Evolutionary conservation across 2,888 invertebrate species (phyloP), one percentile per base, ranked within the genome.

Genomic region (Drosophila infuscata): DNA sequence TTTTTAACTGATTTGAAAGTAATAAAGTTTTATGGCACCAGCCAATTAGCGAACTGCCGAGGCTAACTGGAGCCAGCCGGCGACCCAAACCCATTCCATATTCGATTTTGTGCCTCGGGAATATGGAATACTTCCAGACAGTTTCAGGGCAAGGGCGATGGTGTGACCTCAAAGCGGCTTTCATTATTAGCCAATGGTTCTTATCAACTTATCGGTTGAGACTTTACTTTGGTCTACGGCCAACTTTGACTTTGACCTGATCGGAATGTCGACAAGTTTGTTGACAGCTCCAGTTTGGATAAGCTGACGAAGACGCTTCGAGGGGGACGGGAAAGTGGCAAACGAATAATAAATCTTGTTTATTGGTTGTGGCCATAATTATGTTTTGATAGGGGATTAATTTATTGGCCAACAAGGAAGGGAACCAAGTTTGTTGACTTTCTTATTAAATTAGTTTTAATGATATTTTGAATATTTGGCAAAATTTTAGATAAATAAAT

Each of bases 21-120:
- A 82, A 77, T 79, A 87, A 89, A 87, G 80, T 85, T 85, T 84
- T 66, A 77, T 70, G 72, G 72, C 77, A 84, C 82, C 88, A 89
- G 60, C 79, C 89, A 87, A 85, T 85, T 89, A 89, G 88, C 69
- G 60, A 79, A 77, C 79, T 70, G 64, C 51, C 35, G 62, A 56
- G 77, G 73, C 81, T 64, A 62, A 79, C 66, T 70, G 79, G 79
- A 67, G 79, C 79, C 81, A 25, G 62, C 35, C 64, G 17, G 36
- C 35, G 41, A 52, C 41, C 46, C 61, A 52, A 48, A 36, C 46
- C 29, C 15, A 68, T 65, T n/a, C 17, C 38, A 17, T 49, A 49
- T 35, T 29, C 17, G 30, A 36, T 2, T n/a, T 41, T n/a, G n/a
- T 33, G 41, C 36, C 54, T 38, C 49, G 29, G 48, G 59, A 60